Evolutionary conservation across 2,797 vertebrate genomes (phyloP), one percentile per base, ranked within the genome.

Genomic region (Hapalemur alaotrensis): DNA sequence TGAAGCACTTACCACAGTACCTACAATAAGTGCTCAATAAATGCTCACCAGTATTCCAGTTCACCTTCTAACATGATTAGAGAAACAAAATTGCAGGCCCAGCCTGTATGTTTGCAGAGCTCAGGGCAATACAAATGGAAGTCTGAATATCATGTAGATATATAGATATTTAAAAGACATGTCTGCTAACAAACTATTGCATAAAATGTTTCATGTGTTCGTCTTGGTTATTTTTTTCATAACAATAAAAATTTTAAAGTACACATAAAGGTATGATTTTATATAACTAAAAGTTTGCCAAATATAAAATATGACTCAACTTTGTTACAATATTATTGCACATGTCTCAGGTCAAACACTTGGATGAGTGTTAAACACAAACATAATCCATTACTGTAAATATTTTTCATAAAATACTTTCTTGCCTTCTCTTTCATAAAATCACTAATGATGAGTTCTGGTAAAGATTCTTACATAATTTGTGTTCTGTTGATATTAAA

Each of bases 301-400:
- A 73, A 43, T 75, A 52, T 41, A 59, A 85, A 41, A 76, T 89
- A 28, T 70, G 50, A 52, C 41, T 76, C 72, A 92, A 65, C 86
- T 78, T 91, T 76, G 48, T 50, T 50, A 50, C 1, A 4, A 50
- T 91, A 67, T n/a, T 82, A 80, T n/a, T 91, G 18, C 12, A 48
- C 10, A 22, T 35, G 94, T 54, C 57, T 69, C 32, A n/a, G 57
- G 23, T 11, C 7, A 13, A 70, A 17, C 57, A 78, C 78, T 78
- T 82, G 54, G 14, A 72, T 88, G 35, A 91, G 30, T 93, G 73
- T 52, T 93, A 93, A 91, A 80, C 59, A 89, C 25, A 81, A 89
- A 72, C 18, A 57, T 22, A 90, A 79, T 78, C 79, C 20, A 46
- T 79, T 88, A 54, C 61, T 75, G 18, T n/a, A 78, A 65, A 35